Base-by-base conservation (phyloP, 1,140 invertebrate species). In the Aphaenogaster floridana region DNA sequence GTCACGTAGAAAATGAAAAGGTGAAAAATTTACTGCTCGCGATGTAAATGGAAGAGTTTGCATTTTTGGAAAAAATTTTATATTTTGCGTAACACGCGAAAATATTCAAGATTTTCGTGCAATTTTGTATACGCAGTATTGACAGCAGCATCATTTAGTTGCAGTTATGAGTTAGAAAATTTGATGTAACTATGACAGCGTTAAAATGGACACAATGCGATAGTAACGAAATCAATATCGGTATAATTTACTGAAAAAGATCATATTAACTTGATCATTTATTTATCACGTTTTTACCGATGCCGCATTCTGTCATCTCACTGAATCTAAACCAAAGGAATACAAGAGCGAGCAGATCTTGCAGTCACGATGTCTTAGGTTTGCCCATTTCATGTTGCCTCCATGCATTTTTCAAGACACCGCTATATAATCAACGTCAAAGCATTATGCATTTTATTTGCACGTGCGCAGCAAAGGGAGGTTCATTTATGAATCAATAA, bases 361-460 rank as follows among this genome's bases (percentile, higher is more conserved):
- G 64, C 13, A 42, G 17, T 21, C 39, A 39, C 39, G 39, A 45
- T 45, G 21, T 0, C 42, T 21, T 21, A 45, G 21, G 9, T 68
- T 68, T 68, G 4, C 9, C 9, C 39, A 66, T 15, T 66, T 66
- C 9, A 11, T 42, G 3, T 66, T 66, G 39, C 8, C 9, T 68
- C 8, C 6, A 68, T 68, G 39, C 4, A 68, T 68, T 68, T 68
- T 68, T 68, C 4, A 39, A 21, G 17, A 68, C n/a, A 42, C 15
- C n/a, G n/a, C 9, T 45, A n/a, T 13, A 42, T 13, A 68, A 68
- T 4, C n/a, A 21, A 57, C 54, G 34, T 21, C 64, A 36, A 36
- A 63, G 61, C 6, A 63, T 63, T 63, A 63, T 63, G 61, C 13
- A 36, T 63, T 63, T 63, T 63, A 63, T 63, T 63, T 63, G 61